Conservation (phyloP, 2,797 vertebrate genomes). For the Peromyscus nudipes region DNA sequence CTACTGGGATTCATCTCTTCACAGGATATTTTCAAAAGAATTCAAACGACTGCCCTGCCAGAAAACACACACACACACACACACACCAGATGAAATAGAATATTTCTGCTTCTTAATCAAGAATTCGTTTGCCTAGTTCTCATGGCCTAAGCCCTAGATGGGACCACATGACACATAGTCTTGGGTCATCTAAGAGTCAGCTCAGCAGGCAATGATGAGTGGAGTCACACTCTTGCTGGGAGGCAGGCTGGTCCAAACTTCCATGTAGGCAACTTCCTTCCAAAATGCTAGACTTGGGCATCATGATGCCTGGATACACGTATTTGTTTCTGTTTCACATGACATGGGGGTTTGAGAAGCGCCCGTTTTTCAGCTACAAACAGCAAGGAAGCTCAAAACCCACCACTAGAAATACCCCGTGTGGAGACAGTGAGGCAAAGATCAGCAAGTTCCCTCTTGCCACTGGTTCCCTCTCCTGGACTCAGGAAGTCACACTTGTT, state of each 20-base stretch:
- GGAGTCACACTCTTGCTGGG: neutral
- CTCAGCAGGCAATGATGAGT: neutral
- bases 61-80: neutral
- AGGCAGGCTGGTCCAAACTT: neutral
- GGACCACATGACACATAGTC: neutral
- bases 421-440: neutral
- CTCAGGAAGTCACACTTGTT: neutral
- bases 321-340: neutral
- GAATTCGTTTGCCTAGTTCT: neutral
- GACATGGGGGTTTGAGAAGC: neutral
- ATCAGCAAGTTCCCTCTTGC: neutral
- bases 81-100: neutral
- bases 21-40: slow-evolving; percentile 43
- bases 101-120: neutral
- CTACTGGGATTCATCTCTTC: neutral
- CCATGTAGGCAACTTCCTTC: neutral
- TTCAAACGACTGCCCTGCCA: neutral
- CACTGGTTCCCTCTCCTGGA: neutral
- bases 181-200: neutral
- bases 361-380: neutral
- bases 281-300: neutral
- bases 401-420: neutral
- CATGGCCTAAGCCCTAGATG: neutral
- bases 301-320: neutral
- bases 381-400: neutral